phyloP scores from a whole-genome alignment of 2,113 vertebrate genomes.

The Sylvia atricapilla region DNA sequence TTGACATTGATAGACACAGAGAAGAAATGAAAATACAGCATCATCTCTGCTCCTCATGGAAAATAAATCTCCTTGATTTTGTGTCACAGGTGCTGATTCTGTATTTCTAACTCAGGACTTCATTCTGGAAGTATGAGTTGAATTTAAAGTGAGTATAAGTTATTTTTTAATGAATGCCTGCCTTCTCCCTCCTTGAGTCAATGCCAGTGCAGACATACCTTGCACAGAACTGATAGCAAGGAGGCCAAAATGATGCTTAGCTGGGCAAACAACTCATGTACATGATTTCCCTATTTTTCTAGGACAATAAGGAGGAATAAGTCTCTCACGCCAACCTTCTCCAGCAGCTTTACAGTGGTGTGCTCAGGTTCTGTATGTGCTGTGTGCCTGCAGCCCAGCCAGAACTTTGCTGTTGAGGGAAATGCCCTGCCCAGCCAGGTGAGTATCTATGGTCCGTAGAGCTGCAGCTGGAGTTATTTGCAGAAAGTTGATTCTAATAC shows the following conservation, averaged over 20 bases:
- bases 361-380: neutral
- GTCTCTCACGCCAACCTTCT: neutral
- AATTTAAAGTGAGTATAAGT: slow-evolving; percentile 55
- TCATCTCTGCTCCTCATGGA: neutral
- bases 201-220: neutral
- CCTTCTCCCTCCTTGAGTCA: slow-evolving; percentile 16
- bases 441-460: neutral
- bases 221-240: neutral
- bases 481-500: neutral
- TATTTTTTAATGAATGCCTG: slow-evolving; percentile 61
- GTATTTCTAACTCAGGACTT: slow-evolving; percentile 42
- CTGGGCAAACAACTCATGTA: neutral
- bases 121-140: slow-evolving; percentile 4
- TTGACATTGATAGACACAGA: slow-evolving; percentile 33
- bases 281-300: slow-evolving; percentile 10
- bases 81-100: slow-evolving; percentile 48
- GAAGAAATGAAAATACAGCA: slow-evolving; percentile 22
- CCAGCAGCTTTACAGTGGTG: neutral
- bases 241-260: neutral
- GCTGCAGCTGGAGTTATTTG: neutral
- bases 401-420: neutral
- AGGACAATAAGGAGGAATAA: neutral
- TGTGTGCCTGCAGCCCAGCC: neutral
- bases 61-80: slow-evolving; percentile 64
- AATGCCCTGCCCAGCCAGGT: neutral